A percentile compares a stretch with the other conserved stretches of the same genome.
phyloP scores from a whole-genome alignment of 2,113 vertebrate genomes.

The Neotoma lepida region DNA sequence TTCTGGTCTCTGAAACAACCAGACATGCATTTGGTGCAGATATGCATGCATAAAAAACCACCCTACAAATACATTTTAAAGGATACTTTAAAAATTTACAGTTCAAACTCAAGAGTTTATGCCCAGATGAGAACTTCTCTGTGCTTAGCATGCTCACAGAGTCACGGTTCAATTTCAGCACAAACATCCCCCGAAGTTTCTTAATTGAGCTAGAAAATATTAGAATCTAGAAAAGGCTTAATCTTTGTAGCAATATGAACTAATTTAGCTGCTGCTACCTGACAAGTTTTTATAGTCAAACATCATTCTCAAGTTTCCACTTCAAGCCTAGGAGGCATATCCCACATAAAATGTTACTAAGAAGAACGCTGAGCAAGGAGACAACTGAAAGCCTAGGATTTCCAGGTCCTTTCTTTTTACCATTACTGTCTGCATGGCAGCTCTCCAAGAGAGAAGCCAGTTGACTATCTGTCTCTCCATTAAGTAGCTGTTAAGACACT shows the following conservation, averaged over 20 bases:
- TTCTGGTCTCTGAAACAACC: neutral
- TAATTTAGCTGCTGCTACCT: neutral
- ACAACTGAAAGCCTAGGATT: constrained; percentile 19
- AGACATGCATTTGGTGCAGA: neutral
- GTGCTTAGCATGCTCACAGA: neutral
- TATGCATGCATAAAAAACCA: neutral
- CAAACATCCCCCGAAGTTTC: neutral
- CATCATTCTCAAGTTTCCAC: constrained; percentile 41
- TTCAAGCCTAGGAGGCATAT: neutral
- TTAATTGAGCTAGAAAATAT: constrained; percentile 11
- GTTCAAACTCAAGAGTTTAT: no score
- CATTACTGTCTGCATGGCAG: constrained; percentile 40
- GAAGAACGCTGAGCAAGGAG: neutral
- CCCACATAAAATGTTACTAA: constrained; percentile 7
- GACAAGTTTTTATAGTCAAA: no score
- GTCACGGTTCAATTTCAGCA: neutral
- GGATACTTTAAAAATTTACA: neutral
- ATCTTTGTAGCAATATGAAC: constrained; percentile 15
- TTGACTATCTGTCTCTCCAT: constrained; percentile 39
- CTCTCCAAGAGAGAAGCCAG: constrained; percentile 49
- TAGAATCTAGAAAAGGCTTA: constrained; percentile 20
- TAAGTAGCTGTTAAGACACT: constrained; percentile 36
- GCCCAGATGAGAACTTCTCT: neutral
- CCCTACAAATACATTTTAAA: no score
- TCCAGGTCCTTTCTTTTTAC: constrained; percentile 19